Percentiles rank a stretch among this genome's conserved stretches.
phyloP scores from a whole-genome alignment of 2,797 vertebrate species.

The Notolabrus celidotus region DNA sequence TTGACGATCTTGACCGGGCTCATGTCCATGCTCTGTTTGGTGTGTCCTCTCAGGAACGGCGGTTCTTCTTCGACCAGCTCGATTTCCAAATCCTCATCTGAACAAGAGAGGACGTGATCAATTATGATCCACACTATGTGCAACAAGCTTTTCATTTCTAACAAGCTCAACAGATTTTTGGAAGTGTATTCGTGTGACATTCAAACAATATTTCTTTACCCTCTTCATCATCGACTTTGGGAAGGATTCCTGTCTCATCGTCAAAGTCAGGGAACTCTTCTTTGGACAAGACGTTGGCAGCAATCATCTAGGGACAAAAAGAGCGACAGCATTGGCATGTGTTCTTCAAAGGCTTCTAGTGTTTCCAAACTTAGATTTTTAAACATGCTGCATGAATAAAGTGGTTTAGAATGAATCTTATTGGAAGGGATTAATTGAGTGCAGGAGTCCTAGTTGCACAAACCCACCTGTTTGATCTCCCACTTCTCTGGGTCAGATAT shows the following conservation, averaged over 20 bases:
- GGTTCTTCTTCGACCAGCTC: conserved; percentile 98
- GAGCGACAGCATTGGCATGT: background rate
- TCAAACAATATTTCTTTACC: conserved; percentile 80
- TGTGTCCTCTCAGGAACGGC: conserved; percentile 96
- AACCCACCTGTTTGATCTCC: conserved; percentile 96
- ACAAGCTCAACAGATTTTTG: too few relatives aligned
- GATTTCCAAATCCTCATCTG: conserved; percentile 98
- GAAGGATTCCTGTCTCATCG: conserved; percentile 97
- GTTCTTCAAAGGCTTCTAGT: background rate
- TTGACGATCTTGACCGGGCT: conserved; percentile 99
- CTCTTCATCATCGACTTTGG: conserved; percentile 98
- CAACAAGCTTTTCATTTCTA: too few relatives aligned
- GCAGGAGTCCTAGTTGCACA: too few relatives aligned
- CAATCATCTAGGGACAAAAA: conserved; percentile 91
- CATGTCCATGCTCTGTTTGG: conserved; percentile 99
- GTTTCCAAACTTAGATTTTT: background rate
- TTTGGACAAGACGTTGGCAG: conserved; percentile 97
- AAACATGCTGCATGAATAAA: background rate
- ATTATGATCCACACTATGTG: too few relatives aligned
- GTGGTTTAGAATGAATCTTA: too few relatives aligned
- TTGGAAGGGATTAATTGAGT: too few relatives aligned
- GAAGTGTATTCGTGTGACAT: background rate
- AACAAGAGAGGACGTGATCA: background rate
- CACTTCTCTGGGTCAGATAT: conserved; percentile 98
- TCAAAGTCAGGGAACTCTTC: conserved; percentile 99